Evolutionary conservation across 2,113 vertebrate species (phyloP).

Genomic region (Sarotherodon lohbergeri): DNA sequence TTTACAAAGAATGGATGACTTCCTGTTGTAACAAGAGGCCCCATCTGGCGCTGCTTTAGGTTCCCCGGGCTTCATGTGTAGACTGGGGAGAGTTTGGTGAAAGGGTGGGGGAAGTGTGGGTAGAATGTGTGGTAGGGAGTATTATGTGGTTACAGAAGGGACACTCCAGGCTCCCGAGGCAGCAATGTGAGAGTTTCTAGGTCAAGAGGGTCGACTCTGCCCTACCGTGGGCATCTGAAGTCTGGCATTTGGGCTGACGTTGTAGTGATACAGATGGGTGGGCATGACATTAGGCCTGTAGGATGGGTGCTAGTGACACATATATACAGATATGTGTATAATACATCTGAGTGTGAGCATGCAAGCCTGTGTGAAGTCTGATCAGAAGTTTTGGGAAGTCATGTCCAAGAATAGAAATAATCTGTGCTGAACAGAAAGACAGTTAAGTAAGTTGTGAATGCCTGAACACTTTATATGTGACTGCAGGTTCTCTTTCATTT

Average conservation of each 20-base stretch:
- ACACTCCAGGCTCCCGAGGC: constrained; percentile 25
- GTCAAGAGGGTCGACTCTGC: constrained; percentile 26
- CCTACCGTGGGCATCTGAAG: neutral
- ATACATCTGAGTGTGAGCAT: neutral
- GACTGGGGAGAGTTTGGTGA: constrained; percentile 5
- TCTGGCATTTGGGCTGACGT: constrained; percentile 37
- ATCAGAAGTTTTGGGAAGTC: neutral
- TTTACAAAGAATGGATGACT: constrained; percentile 40
- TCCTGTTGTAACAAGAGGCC: constrained; percentile 53
- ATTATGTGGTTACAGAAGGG: constrained; percentile 19
- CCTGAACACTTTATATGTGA: neutral
- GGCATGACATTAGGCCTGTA: neutral
- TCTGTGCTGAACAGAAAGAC: neutral
- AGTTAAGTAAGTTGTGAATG: neutral
- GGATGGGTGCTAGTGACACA: neutral
- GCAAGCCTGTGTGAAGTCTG: neutral
- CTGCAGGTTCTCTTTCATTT: neutral
- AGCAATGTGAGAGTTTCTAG: constrained; percentile 43
- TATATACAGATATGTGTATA: neutral
- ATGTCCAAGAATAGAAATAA: neutral
- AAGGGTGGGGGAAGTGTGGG: neutral
- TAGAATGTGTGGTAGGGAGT: neutral
- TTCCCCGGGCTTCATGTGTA: constrained; percentile 40
- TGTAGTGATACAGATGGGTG: neutral
- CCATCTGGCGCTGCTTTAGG: constrained; percentile 57